Base-by-base conservation (phyloP, 2,888 invertebrate genomes). In the Globia sparganii region DNA sequence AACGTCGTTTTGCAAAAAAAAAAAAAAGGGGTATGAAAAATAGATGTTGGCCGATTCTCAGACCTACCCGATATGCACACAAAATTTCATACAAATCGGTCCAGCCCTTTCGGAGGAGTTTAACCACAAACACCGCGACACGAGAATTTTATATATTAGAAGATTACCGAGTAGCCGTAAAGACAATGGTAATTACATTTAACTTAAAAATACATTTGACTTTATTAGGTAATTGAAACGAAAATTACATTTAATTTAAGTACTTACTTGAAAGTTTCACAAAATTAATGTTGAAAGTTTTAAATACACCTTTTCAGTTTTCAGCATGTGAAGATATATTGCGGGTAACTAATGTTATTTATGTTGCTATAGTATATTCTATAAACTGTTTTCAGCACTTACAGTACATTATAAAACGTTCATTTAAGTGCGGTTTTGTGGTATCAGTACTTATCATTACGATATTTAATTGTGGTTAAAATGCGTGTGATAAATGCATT, bases 151-250 rank as follows among this genome's bases (percentile, higher is more conserved):
- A n/a, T n/a, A n/a, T n/a, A n/a, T n/a, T 15, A 58, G 15, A 15
- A 58, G 31, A n/a, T n/a, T 15, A 2, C 40, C 11, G 2, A 34
- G 11, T 15, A 31, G 2, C 43, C 11, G 9, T 37, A 71, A 53
- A 43, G 13, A 49, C 43, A 31, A n/a, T 34, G 2, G 13, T 65
- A 9, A n/a, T 18, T 15, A 31, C 13, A 58, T 31, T 58, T 8
- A 34, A n/a, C 4, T 58, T 58, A 18, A 58, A 31, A 13, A 28
- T 37, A 25, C 1, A 77, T 77, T 62, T 25, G 6, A 64, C 1
- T 78, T 53, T 1, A 68, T 79, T 65, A n/a, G n/a, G n/a, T n/a
- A 61, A 75, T 43, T 79, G 25, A 18, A 37, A 67, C 18, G 56
- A 28, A 28, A 56, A 43, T 58, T 40, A 49, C 8, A 68, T 75